phyloP scores from a whole-genome alignment of 2,113 vertebrate genomes.

The Lophotis ruficrista region DNA sequence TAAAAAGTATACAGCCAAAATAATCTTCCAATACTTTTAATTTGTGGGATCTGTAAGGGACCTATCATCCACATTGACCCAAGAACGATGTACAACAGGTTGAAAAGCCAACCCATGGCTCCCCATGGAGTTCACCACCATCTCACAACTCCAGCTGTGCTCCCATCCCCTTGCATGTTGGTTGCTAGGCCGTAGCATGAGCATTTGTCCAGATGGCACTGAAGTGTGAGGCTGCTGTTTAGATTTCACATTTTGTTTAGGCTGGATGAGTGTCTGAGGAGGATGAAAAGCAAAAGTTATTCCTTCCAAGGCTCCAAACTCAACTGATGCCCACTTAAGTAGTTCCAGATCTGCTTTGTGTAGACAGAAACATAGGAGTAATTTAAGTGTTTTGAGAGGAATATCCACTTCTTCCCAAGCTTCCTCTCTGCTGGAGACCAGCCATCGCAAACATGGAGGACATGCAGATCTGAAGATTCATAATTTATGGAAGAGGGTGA shows the following conservation, averaged over 20 bases:
- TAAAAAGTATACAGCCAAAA: neutral
- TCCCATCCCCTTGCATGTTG: accelerated
- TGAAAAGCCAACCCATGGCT: neutral
- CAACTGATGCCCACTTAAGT: constrained; percentile 18
- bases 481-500: constrained; percentile 64
- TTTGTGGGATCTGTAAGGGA: neutral
- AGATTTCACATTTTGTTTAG: constrained; percentile 44
- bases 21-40: neutral
- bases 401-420: constrained; percentile 49
- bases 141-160: neutral
- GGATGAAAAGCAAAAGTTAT: constrained; percentile 53
- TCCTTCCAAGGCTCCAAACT: constrained; percentile 22
- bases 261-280: constrained; percentile 9
- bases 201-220: neutral
- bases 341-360: constrained; percentile 47
- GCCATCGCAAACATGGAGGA: constrained; percentile 66
- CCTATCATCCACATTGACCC: accelerated
- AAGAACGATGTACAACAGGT: accelerated
- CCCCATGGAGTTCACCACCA: neutral
- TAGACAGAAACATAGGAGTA: constrained; percentile 18
- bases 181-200: neutral
- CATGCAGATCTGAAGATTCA: constrained; percentile 58
- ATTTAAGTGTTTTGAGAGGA: constrained; percentile 39
- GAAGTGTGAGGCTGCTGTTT: constrained; percentile 6
- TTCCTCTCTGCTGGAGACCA: constrained; percentile 3